Conservation (phyloP, 2,888 invertebrate species). For the Patella depressa region DNA sequence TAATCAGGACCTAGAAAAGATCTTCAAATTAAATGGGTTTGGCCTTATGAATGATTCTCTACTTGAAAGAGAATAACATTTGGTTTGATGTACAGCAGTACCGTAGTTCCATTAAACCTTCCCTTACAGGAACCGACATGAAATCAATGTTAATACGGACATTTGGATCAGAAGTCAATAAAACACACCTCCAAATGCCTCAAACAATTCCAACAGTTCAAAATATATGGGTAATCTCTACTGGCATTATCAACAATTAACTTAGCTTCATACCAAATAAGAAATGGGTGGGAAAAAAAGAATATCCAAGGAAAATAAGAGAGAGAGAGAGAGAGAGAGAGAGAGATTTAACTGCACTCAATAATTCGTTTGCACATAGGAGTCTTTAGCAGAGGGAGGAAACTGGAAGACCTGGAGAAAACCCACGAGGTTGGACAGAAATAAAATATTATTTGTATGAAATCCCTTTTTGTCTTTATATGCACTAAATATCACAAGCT, state of each 20-base stretch:
- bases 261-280: background rate
- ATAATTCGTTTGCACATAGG: too few species aligned
- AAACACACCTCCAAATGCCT: background rate
- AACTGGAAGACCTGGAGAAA: too few species aligned
- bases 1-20: too few species aligned
- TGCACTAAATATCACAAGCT: too few species aligned
- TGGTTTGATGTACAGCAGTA: background rate
- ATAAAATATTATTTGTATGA: too few species aligned
- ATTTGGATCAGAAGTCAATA: constrained; percentile 4
- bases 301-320: too few species aligned
- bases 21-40: too few species aligned
- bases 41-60: background rate
- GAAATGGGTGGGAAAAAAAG: background rate
- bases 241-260: background rate
- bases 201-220: background rate
- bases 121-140: background rate
- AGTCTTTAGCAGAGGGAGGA: too few species aligned
- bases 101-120: background rate
- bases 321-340: too few species aligned
- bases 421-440: too few species aligned
- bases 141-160: constrained; percentile 6
- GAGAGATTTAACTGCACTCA: too few species aligned
- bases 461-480: too few species aligned
- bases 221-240: background rate
- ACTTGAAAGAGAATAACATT: constrained; percentile 7